Conservation (phyloP, 2,113 vertebrate species). For the Thamnaconus septentrionalis region DNA sequence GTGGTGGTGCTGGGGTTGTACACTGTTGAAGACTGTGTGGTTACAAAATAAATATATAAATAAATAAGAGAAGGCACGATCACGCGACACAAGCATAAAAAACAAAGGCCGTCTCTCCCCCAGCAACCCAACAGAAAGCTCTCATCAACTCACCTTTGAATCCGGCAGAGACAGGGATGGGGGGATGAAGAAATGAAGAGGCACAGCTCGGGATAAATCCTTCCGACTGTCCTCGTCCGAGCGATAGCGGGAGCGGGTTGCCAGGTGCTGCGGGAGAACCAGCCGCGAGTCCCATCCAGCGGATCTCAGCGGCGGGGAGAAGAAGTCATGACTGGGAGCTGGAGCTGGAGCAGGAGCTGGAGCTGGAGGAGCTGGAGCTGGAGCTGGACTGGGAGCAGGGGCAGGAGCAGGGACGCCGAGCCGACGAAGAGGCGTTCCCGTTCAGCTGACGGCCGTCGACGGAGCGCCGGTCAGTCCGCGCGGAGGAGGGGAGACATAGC, state of each 20-base stretch:
- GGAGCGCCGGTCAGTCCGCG: conserved; percentile 15
- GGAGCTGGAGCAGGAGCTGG: conserved; percentile 33
- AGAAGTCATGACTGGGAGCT: conserved; percentile 57
- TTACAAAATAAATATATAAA: too few relatives aligned
- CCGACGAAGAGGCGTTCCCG: not conserved
- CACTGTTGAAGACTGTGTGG: not conserved
- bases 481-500: conserved; percentile 52
- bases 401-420: conserved; percentile 17
- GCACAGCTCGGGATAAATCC: conserved; percentile 53
- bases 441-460: conserved; percentile 35
- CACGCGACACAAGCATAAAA: not conserved
- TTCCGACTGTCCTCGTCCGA: conserved; percentile 63
- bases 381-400: too few relatives aligned
- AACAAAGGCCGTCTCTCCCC: not conserved
- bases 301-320: conserved; percentile 41
- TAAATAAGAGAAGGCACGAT: too few relatives aligned
- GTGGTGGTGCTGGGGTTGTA: not conserved
- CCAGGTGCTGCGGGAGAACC: conserved; percentile 51
- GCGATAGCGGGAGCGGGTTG: conserved; percentile 42
- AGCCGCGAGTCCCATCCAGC: conserved; percentile 67
- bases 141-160: conserved; percentile 63
- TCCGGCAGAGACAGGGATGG: conserved; percentile 61
- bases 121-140: not conserved
- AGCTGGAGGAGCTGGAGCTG: conserved; percentile 37
- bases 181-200: conserved; percentile 50